Conservation (phyloP, 2,888 invertebrate genomes). For the Eupithecia tripunctaria region DNA sequence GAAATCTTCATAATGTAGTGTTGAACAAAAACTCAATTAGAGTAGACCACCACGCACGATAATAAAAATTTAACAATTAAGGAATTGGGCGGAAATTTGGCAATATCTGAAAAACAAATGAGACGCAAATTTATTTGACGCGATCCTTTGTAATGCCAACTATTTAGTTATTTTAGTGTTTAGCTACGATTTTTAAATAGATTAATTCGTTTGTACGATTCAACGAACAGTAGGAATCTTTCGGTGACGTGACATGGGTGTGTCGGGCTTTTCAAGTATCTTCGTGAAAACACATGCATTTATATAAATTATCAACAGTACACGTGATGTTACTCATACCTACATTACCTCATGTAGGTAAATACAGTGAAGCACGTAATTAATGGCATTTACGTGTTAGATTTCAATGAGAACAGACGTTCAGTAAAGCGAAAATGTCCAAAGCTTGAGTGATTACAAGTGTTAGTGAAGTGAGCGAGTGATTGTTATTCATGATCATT, state of each 20-base stretch:
- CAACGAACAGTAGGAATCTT: constrained; percentile 33
- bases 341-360: constrained; percentile 18
- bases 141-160: constrained; percentile 40
- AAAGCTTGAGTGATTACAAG: constrained; percentile 23
- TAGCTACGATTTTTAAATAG: constrained; percentile 32
- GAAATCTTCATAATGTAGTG: background rate
- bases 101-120: constrained; percentile 32
- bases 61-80: background rate
- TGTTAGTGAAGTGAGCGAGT: constrained; percentile 29
- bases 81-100: constrained; percentile 33
- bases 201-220: constrained; percentile 28
- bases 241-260: constrained; percentile 43
- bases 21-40: background rate
- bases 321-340: constrained; percentile 17
- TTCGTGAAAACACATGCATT: constrained; percentile 31
- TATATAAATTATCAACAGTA: constrained; percentile 11
- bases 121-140: constrained; percentile 39
- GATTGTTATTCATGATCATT: constrained; percentile 35
- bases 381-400: constrained; percentile 37
- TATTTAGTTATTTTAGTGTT: constrained; percentile 38
- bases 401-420: constrained; percentile 36
- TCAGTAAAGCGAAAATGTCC: constrained; percentile 28
- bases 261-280: constrained; percentile 33
- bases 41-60: background rate
- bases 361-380: constrained; percentile 19